Percentiles rank a stretch among this genome's conserved stretches.
phyloP scores from a whole-genome alignment of 2,888 invertebrate genomes.

The Heliconius ethilla region DNA sequence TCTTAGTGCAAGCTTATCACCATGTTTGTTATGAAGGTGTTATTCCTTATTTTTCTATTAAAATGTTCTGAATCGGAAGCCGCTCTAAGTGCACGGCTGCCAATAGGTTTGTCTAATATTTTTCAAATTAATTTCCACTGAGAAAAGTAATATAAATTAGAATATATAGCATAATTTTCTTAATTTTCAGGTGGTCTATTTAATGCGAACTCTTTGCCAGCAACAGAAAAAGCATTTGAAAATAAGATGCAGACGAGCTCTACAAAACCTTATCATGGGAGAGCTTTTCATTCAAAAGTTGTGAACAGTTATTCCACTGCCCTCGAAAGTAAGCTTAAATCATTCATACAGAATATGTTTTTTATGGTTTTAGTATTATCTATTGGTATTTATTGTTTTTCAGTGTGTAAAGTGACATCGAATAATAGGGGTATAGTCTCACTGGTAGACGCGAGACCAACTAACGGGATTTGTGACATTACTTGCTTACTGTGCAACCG shows the following conservation, averaged over 20 bases:
- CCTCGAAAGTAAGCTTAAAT: conserved; percentile 61
- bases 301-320: conserved; percentile 69
- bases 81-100: conserved; percentile 55
- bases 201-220: conserved; percentile 56
- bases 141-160: neutral
- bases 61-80: conserved; percentile 45
- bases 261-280: conserved; percentile 61
- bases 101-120: conserved; percentile 58
- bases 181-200: conserved; percentile 78
- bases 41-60: conserved; percentile 51
- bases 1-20: conserved; percentile 45
- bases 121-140: neutral
- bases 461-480: conserved; percentile 68
- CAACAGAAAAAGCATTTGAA: conserved; percentile 59
- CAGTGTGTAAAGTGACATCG: conserved; percentile 68
- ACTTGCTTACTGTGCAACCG: conserved; percentile 70
- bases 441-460: conserved; percentile 69
- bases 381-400: conserved; percentile 30
- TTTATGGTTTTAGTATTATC: neutral
- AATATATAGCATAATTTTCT: conserved; percentile 12
- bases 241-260: conserved; percentile 56
- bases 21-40: conserved; percentile 50
- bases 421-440: conserved; percentile 62
- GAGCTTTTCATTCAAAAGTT: conserved; percentile 57
- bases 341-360: neutral